Base-by-base conservation (phyloP, 2,113 vertebrate genomes). In the Rhizomys pruinosus region DNA sequence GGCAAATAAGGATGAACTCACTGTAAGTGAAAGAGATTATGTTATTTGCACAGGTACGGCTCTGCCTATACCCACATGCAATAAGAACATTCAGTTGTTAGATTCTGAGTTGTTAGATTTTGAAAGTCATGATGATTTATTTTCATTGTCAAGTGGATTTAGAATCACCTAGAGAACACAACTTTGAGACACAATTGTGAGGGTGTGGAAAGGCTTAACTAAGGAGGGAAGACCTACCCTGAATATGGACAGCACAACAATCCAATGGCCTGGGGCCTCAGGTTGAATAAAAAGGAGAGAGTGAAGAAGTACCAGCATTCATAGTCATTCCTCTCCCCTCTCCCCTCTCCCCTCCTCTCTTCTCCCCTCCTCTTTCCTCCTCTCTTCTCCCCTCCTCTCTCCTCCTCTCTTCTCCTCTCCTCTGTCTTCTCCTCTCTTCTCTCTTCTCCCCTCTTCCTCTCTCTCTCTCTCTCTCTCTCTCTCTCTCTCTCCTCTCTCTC, bases 1-100 rank as follows among this genome's bases (percentile, higher is more conserved):
- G 63, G 25, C 69, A 73, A 57, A 91, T 37, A 47, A 73, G 34
- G 64, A n/a, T 47, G 12, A 82, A 89, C n/a, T 87, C n/a, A 23
- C 4, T 89, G 34, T 34, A 74, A 34, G 47, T 20, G 72, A 91
- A 89, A 90, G 39, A 64, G 66, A 76, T 7, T n/a, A 34, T 82
- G 64, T 23, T 69, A 34, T 19, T 37, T 68, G 3, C 47, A 57
- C 13, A 57, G 5, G 52, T 66, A 39, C 4, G 29, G 52, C 20
- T 84, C n/a, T 94, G 29, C 59, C 57, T 55, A 72, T 79, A 23
- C 27, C 17, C 32, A 68, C 71, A 44, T 34, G 16, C 19, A 91
- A 64, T 55, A 47, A 79, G 74, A 85, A 76, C 59, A 80, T 61
- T 72, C 44, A 82, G 23, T 15, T 20, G 11, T 23, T 86, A 87